Conservation (phyloP, 2,888 invertebrate species). For the Amphipoea oculea region DNA sequence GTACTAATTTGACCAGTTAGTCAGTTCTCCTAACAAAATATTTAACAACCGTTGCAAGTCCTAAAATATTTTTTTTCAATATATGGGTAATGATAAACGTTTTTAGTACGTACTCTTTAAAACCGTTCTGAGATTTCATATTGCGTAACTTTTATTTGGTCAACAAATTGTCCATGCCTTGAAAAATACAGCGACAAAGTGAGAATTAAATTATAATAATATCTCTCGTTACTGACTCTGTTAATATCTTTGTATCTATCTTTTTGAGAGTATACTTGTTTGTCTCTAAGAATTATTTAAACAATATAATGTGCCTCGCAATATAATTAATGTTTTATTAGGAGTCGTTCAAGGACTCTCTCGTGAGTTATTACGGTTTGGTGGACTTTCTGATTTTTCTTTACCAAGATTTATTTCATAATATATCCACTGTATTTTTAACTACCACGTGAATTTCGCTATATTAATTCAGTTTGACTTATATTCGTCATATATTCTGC, state of each 20-base stretch:
- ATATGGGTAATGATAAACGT: neutral
- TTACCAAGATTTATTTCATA: constrained; percentile 24
- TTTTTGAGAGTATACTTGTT: constrained; percentile 50
- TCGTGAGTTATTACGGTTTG: constrained; percentile 32
- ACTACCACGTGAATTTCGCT: neutral
- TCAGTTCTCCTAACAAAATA: neutral
- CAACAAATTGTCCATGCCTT: neutral
- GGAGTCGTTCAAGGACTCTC: constrained; percentile 48
- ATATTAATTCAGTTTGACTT: neutral
- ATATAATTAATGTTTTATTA: constrained; percentile 66
- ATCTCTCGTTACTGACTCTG: constrained; percentile 25
- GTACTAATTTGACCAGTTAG: neutral
- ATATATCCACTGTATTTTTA: constrained; percentile 8
- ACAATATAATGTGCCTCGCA: constrained; percentile 42
- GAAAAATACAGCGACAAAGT: constrained; percentile 3
- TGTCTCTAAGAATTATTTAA: constrained; percentile 63
- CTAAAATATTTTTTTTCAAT: neutral
- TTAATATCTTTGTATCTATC: constrained; percentile 41
- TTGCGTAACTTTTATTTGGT: too few relatives aligned
- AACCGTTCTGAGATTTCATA: neutral
- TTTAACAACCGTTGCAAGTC: neutral
- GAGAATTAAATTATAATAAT: constrained; percentile 1
- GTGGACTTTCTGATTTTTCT: constrained; percentile 33
- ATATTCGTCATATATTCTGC: neutral
- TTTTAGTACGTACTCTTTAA: neutral